Evolutionary conservation across 2,888 invertebrate genomes (phyloP), one percentile per base, ranked within the genome.

Genomic region (Dolichopus griseipennis): DNA sequence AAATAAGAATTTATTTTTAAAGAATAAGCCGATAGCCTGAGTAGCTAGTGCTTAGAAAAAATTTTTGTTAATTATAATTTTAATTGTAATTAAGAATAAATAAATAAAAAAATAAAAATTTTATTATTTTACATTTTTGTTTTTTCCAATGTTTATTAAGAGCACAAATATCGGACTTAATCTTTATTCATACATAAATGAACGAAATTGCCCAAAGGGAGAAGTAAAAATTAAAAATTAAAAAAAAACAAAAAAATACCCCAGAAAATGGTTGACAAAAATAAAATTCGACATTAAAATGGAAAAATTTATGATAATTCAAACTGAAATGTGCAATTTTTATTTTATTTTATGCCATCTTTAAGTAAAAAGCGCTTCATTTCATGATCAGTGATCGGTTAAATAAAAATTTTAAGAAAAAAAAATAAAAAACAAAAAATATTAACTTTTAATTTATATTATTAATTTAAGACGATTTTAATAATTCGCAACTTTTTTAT

Each of bases 301-400:
- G 52, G 9, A 18, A 15, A 52, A 52, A 52, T 52, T 52, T 52
- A 52, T 52, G 52, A 52, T 52, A 52, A 52, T 52, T 52, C 52
- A 52, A 52, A 52, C 52, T 52, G 52, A 52, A 52, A 52, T 52
- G 52, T 52, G 52, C 52, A 52, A 52, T 52, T 52, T 52, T 52
- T 52, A 4, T n/a, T 52, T 52, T 52, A 6, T 15, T 43, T 43
- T 52, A 12, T 15, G 52, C n/a, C 18, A 6, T 15, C 18, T 52
- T 52, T 52, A 9, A 52, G 52, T n/a, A 52, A 52, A 52, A 41
- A 41, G 9, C 41, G 41, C 41, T 27, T 27, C 27, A 27, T 27
- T 27, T 5, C 27, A 27, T 37, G 15, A 18, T n/a, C 52, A 52
- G 52, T 6, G 18, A 52, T 9, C 52, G 52, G 52, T 18, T 52